phyloP scores from a whole-genome alignment of 2,113 vertebrate species.

The Misgurnus anguillicaudatus region DNA sequence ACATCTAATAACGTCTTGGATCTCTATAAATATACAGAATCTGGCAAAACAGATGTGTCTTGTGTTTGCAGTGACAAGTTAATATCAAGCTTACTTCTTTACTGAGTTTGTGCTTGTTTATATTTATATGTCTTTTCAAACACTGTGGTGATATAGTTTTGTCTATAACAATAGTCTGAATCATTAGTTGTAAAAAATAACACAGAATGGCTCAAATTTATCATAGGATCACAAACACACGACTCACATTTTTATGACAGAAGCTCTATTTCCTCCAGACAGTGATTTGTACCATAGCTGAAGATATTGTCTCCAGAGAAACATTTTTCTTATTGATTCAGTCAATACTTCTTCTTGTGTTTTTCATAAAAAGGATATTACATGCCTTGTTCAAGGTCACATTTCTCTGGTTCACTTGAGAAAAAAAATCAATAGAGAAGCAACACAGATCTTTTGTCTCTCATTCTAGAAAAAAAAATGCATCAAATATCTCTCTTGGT shows the following conservation, averaged over 20 bases:
- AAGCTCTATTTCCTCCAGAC: neutral
- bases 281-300: conserved; percentile 3
- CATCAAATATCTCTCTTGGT: conserved; percentile 7
- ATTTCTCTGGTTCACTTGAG: conserved; percentile 21
- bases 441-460: neutral
- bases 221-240: neutral
- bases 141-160: neutral
- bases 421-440: neutral
- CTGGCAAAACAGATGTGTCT: no score
- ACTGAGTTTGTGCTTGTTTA: no score
- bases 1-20: neutral
- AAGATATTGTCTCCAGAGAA: conserved; percentile 1
- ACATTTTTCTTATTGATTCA: conserved; percentile 3
- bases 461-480: neutral
- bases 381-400: conserved; percentile 27
- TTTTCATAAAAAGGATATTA: conserved; percentile 12
- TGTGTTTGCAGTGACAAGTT: neutral
- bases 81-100: neutral
- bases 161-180: neutral
- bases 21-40: no score
- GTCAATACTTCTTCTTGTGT: neutral
- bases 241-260: neutral
- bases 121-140: neutral
- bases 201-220: neutral
- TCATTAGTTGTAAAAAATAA: neutral